Percentiles rank a stretch among this genome's conserved stretches.
Evolutionary conservation across 1,140 invertebrate genomes (phyloP).

Genomic region (Tenebrio molitor): DNA sequence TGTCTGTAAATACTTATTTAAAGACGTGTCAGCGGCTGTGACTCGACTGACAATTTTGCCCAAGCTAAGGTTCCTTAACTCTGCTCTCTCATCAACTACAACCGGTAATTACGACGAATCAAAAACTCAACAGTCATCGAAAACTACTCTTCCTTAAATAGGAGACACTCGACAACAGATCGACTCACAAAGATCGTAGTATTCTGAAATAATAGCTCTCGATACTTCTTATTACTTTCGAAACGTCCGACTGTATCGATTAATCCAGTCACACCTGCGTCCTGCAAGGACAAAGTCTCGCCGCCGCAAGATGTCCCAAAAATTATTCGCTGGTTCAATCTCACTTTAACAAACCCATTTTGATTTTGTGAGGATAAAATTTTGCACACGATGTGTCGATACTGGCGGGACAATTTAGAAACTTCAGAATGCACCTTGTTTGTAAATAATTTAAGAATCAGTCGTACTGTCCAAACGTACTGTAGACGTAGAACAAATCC

Average conservation of each 20-base stretch:
- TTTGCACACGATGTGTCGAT: too few species aligned
- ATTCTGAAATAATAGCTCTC: background rate
- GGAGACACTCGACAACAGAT: constrained; percentile 6
- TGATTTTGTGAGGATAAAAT: too few species aligned
- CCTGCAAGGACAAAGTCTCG: too few species aligned
- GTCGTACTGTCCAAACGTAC: constrained; percentile 28
- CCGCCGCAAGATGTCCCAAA: too few species aligned
- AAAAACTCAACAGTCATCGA: constrained; percentile 13
- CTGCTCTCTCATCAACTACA: constrained; percentile 16
- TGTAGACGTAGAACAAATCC: constrained; percentile 9
- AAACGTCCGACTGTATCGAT: too few species aligned
- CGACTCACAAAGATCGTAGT: background rate
- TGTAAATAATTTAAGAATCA: constrained; percentile 35
- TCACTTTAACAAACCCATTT: too few species aligned
- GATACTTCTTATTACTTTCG: too few species aligned
- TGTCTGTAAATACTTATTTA: constrained; percentile 42
- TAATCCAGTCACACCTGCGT: too few species aligned
- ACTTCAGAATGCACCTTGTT: too few species aligned
- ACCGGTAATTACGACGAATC: constrained; percentile 12
- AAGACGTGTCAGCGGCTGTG: constrained; percentile 43
- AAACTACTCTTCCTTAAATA: constrained; percentile 23
- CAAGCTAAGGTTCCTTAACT: constrained; percentile 35
- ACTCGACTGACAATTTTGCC: constrained; percentile 36
- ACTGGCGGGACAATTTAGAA: too few species aligned
- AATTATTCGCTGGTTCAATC: too few species aligned